These are phyloP conservation scores for Puntigrus tetrazona DNA, from an alignment of 2,113 vertebrate species.

Conservation along the genomic window DNA sequence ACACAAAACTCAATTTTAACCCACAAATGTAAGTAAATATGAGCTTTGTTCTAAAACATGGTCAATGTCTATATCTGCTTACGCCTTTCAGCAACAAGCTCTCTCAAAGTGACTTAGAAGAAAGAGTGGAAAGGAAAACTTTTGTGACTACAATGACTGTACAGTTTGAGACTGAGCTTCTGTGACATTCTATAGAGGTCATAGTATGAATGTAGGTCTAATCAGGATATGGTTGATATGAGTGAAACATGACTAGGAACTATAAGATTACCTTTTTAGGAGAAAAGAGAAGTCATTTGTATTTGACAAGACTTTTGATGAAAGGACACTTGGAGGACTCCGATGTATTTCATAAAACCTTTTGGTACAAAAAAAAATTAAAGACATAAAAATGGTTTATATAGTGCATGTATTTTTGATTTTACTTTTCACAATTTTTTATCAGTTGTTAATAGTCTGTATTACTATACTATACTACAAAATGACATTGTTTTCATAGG, in stretches of 20 bases:
- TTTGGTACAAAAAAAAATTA: background rate
- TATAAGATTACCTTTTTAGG: constrained; percentile 34
- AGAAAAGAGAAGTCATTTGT: background rate
- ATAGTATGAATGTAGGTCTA: background rate
- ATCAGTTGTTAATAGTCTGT: no score
- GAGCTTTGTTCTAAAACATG: background rate
- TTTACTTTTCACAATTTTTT: no score
- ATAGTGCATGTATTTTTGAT: no score
- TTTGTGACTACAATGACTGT: constrained; percentile 28
- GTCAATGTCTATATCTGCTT: background rate
- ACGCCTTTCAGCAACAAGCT: background rate
- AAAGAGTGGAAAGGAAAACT: background rate
- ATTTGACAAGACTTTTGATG: background rate
- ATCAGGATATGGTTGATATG: constrained; percentile 5
- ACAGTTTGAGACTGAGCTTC: constrained; percentile 27
- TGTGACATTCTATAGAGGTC: constrained; percentile 41
- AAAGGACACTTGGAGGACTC: constrained; percentile 17
- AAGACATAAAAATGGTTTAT: no score
- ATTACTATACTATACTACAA: no score
- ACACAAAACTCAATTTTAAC: background rate
- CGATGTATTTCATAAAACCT: background rate
- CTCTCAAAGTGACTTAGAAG: background rate
- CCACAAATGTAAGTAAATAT: background rate
- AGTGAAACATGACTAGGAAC: constrained; percentile 11
- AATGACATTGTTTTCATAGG: no score